Evolutionary conservation across 2,113 vertebrate species (phyloP), one percentile per base, ranked within the genome.

Genomic region (Epinephelus cyanopodus): DNA sequence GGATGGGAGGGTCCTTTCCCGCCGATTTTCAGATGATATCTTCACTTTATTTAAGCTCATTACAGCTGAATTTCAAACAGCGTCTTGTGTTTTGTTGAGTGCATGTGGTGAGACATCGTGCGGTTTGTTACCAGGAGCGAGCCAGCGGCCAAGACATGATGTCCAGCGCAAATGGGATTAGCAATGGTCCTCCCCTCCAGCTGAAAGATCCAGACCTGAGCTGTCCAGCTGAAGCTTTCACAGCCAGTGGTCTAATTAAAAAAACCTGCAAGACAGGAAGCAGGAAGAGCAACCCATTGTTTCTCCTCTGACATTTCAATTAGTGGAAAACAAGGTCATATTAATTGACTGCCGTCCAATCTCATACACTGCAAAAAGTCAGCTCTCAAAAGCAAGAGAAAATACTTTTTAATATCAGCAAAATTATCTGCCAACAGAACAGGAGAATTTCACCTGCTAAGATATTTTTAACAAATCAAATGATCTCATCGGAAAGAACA

Each of bases 91-190:
- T 17, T 5, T 6, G 3, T 19, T 4, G 5, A 5, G 18, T 67
- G 48, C 54, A 18, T 45, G 48, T 67, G 69, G 61, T 37, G 74
- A 77, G 42, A 62, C 80, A 70, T 45, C 11, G 33, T 56, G n/a
- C 23, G 45, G 48, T 48, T 48, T 70, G 70, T 79, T 73, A 56
- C 62, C 57, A 47, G 50, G 23, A 68, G 72, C 27, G 19, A 76
- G 42, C 45, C 58, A 8, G 65, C 6, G 37, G 61, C 64, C 37
- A 53, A 54, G 74, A 74, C 56, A 33, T 52, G 75, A 75, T 60
- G 72, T 84, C 47, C 19, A 56, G n/a, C 33, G 56, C 27, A 79
- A 86, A 79, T 67, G 5, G 9, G 37, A 80, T 89, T 86, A 79
- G 73, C 66, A 25, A 19, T 42, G 45, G 50, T 54, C 21, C 37